These are phyloP conservation scores for Alces alces DNA, from an alignment of 2,113 vertebrate genomes.

Conservation along the genomic window DNA sequence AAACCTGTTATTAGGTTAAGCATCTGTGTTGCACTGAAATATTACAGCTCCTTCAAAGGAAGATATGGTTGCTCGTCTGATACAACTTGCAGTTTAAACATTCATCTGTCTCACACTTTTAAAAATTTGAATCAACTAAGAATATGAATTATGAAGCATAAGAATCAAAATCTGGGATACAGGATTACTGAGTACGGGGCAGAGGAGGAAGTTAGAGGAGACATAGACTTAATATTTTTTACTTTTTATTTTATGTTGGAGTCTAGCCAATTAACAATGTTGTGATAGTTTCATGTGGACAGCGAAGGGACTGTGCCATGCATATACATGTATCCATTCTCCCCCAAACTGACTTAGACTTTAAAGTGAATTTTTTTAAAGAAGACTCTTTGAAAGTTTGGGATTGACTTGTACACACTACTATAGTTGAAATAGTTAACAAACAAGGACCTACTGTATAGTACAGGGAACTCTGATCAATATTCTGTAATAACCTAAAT, in stretches of 20 bases:
- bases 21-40: constrained; percentile 20
- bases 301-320: background rate
- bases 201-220: background rate
- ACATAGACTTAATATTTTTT: background rate
- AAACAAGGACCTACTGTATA: background rate
- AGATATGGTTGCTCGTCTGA: background rate
- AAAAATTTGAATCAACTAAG: background rate
- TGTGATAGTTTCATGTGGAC: background rate
- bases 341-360: background rate
- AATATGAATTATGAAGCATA: background rate
- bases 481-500: background rate
- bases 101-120: background rate
- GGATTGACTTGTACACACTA: background rate
- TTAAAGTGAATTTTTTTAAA: background rate
- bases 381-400: background rate
- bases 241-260: background rate
- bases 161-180: background rate
- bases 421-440: background rate
- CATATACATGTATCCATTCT: background rate
- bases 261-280: background rate
- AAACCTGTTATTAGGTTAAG: constrained; percentile 58
- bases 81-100: background rate
- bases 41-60: background rate
- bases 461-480: background rate
- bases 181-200: background rate